phyloP scores from a whole-genome alignment of 2,113 vertebrate species.

The Camelus dromedarius region DNA sequence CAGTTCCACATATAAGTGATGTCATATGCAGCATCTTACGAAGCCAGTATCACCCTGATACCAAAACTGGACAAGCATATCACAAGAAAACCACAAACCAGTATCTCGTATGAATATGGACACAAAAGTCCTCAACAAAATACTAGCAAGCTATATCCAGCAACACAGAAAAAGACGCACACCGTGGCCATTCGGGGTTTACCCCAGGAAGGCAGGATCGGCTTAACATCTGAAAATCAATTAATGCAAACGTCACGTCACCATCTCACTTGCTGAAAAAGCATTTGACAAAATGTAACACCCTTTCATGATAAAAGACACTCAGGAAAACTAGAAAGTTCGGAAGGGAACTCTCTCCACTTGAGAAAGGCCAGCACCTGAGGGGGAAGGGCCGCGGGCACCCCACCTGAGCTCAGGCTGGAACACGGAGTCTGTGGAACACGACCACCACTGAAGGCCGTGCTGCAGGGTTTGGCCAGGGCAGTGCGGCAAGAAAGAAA shows the following conservation, averaged over 20 bases:
- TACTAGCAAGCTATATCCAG: background rate
- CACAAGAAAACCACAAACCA: background rate
- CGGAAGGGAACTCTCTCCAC: background rate
- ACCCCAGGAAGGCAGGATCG: background rate
- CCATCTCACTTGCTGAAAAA: background rate
- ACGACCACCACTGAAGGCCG: background rate
- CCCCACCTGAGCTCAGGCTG: background rate
- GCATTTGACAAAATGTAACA: background rate
- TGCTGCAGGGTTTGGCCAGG: background rate
- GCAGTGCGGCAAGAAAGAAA: background rate
- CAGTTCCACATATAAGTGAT: no score
- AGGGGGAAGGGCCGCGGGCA: background rate
- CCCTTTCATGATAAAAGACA: background rate
- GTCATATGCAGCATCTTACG: no score
- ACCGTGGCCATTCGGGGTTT: background rate
- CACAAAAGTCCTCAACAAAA: background rate
- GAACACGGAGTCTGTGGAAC: background rate
- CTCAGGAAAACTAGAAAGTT: background rate
- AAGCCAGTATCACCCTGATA: background rate
- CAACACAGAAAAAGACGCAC: background rate
- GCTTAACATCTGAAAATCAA: background rate
- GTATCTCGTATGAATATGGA: background rate
- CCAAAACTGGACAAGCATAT: background rate
- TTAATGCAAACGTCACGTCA: background rate
- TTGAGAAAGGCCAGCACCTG: background rate